Evolutionary conservation across 2,113 vertebrate genomes (phyloP).

Genomic region (Malaclemys terrapin): DNA sequence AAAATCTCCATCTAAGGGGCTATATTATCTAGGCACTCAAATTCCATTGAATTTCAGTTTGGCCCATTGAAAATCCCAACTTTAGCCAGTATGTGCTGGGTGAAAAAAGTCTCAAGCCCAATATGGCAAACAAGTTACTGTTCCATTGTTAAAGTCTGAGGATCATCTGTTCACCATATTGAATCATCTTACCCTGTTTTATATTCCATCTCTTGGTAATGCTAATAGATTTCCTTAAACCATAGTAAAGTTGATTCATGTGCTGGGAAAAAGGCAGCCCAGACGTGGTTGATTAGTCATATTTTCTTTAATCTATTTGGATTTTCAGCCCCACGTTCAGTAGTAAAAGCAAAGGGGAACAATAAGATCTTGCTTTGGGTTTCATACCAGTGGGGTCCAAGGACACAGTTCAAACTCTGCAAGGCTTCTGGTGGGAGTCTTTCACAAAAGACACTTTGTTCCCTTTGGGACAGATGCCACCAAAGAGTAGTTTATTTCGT

Average conservation of each 20-base stretch:
- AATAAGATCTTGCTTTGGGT: constrained; percentile 49
- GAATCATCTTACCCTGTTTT: neutral
- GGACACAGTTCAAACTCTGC: constrained; percentile 50
- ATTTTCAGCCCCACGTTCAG: neutral
- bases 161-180: neutral
- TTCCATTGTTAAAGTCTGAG: neutral
- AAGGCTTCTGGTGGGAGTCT: constrained; percentile 55
- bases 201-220: neutral
- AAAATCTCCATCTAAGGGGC: neutral
- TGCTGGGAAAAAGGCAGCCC: constrained; percentile 26
- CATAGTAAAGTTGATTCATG: constrained; percentile 7
- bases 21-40: neutral
- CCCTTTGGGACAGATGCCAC: constrained; percentile 71
- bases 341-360: constrained; percentile 43
- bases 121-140: neutral
- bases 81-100: neutral
- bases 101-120: neutral
- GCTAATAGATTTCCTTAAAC: constrained; percentile 6
- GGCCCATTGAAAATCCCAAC: neutral
- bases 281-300: constrained; percentile 14
- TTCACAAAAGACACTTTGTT: constrained; percentile 78
- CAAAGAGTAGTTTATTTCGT: constrained; percentile 63
- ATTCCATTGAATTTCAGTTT: neutral
- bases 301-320: constrained; percentile 22
- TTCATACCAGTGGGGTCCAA: constrained; percentile 23